Conservation (phyloP, 2,888 invertebrate genomes). For the Drosophila austrosaltans region DNA sequence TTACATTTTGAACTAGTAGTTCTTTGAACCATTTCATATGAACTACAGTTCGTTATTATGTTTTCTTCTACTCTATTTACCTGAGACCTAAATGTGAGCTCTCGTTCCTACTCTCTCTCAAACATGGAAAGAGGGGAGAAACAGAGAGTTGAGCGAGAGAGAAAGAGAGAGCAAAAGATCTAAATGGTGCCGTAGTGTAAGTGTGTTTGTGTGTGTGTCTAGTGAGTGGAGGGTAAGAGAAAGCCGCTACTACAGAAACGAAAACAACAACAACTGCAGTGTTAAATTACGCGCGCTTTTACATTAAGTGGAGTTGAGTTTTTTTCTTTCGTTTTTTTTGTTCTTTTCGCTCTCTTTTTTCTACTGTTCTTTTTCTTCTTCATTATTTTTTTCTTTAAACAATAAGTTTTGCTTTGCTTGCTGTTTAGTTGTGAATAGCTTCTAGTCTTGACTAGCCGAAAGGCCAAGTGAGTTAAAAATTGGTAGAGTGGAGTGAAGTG, state of each 20-base stretch:
- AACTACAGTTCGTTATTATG: not conserved
- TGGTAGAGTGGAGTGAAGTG: not conserved
- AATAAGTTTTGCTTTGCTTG: constrained; percentile 15
- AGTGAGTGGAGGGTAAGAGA: constrained; percentile 66
- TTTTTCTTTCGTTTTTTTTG: constrained; percentile 15
- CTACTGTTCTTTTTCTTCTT: constrained; percentile 20
- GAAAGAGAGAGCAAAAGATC: constrained; percentile 1
- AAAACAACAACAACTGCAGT: constrained; percentile 48
- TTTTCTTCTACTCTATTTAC: not conserved
- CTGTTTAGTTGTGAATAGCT: constrained; percentile 14
- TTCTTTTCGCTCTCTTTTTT: not conserved
- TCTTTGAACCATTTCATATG: not conserved
- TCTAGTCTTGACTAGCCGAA: constrained; percentile 5
- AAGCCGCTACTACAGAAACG: constrained; percentile 62
- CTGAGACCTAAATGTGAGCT: too few species aligned
- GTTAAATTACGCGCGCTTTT: constrained; percentile 79
- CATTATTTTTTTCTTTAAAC: constrained; percentile 21
- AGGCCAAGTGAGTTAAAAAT: constrained; percentile 5
- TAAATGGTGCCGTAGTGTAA: constrained; percentile 7
- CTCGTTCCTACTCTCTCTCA: constrained; percentile 9
- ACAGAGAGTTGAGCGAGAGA: not conserved
- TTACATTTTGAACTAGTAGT: not conserved
- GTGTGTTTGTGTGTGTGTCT: constrained; percentile 43
- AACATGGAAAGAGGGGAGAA: not conserved
- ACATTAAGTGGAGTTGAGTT: constrained; percentile 62